A percentile compares a stretch with the other conserved stretches of the same genome.
phyloP scores from a whole-genome alignment of 2,113 vertebrate species.

The Trinectes maculatus region DNA sequence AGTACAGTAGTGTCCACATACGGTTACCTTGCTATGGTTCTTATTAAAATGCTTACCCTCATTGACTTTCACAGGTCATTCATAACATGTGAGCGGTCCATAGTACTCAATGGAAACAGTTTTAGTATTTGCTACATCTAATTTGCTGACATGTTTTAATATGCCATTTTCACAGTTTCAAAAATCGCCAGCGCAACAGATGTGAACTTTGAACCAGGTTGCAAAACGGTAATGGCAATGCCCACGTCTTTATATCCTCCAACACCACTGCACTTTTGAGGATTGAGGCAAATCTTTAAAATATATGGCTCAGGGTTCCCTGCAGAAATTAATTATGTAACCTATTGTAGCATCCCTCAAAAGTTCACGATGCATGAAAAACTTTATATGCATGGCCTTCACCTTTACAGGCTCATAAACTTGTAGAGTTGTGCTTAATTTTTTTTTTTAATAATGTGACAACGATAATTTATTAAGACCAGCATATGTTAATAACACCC shows the following conservation, averaged over 20 bases:
- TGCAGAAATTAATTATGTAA: constrained; percentile 91
- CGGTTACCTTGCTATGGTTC: no score
- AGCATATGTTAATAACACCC: constrained; percentile 87
- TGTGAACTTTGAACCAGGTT: constrained; percentile 47
- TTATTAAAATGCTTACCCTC: no score
- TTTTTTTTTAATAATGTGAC: constrained; percentile 92
- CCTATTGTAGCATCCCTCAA: constrained; percentile 87
- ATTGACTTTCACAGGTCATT: neutral
- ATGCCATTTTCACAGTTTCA: no score
- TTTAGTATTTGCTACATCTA: constrained; percentile 13
- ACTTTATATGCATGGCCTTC: constrained; percentile 94
- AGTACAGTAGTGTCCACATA: no score
- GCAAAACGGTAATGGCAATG: constrained; percentile 8
- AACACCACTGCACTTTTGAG: constrained; percentile 38
- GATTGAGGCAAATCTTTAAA: constrained; percentile 45
- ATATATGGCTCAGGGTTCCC: constrained; percentile 68
- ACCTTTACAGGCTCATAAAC: constrained; percentile 96
- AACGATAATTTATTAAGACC: constrained; percentile 93
- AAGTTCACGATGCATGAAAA: constrained; percentile 93
- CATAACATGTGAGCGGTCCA: neutral
- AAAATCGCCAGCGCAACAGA: no score
- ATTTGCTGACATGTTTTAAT: no score
- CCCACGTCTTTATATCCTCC: constrained; percentile 33
- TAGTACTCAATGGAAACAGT: neutral
- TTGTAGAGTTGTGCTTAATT: constrained; percentile 91